Base-by-base conservation (phyloP, 2,113 vertebrate species). In the Anas platyrhynchos region DNA sequence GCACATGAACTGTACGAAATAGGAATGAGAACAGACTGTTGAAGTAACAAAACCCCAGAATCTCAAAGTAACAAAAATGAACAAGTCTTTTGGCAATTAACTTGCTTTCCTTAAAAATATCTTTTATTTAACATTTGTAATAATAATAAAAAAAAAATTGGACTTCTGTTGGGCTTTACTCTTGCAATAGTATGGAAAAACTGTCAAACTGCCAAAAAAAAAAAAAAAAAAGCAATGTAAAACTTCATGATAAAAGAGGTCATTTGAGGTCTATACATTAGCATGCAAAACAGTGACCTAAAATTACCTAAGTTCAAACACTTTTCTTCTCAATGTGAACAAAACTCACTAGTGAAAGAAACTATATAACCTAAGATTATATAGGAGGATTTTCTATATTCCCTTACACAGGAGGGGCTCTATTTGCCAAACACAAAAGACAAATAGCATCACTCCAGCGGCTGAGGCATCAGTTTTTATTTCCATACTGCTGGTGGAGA, bases 361-460 rank as follows among this genome's bases (percentile, higher is more conserved):
- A 95, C 41, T 44, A 68, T 56, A 54, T 61, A 56, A 69, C 0
- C 32, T 69, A 65, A 91, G 85, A 86, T 81, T 62, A 83, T 6
- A 83, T 7, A 8, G 9, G 36, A 74, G 50, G 36, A 62, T 83
- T 90, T 94, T 65, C 56, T 78, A 68, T 52, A 71, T 77, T 73
- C 46, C 26, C 43, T 79, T 92, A 93, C 22, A 41, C 17, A 80
- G 52, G 17, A 84, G 13, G 74, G 36, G 48, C 16, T 46, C 44
- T 68, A 81, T 74, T 91, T 95, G 68, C 23, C 34, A 83, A 92
- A 77, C 18, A 88, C 36, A 89, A 88, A 87, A 87, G 43, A 94
- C 52, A 93, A 94, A 89, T 15, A 88, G 59, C 67, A 94, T 77
- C 75, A 72, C 9, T 69, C 74, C 76, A 44, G 81, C 66, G 23